phyloP scores from a whole-genome alignment of 2,797 vertebrate species.

The Bucorvus abyssinicus region DNA sequence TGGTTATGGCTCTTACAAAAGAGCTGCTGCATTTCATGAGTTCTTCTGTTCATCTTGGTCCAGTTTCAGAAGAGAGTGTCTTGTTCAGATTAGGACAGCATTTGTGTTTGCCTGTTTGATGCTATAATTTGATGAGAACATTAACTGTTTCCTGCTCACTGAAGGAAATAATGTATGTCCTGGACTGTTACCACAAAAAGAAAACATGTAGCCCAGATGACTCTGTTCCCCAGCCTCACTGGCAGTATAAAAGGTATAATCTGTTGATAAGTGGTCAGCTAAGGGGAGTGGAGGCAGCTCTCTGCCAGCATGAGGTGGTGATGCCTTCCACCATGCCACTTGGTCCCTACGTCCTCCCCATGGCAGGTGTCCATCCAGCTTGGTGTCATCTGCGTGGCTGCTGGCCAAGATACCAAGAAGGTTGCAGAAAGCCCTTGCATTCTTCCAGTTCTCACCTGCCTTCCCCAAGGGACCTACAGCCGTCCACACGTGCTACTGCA shows the following conservation, averaged over 20 bases:
- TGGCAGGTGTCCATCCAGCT: neutral
- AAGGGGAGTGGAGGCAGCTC: neutral
- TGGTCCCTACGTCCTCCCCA: neutral
- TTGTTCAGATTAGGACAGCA: neutral
- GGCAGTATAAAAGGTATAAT: neutral
- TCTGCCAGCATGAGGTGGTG: neutral
- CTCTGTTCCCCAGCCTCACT: neutral
- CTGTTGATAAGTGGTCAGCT: neutral
- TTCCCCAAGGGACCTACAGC: neutral
- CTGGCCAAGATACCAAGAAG: neutral
- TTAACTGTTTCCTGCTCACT: neutral
- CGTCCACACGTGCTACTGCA: rapidly evolving
- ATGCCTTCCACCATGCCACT: neutral
- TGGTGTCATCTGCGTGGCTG: neutral
- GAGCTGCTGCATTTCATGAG: neutral
- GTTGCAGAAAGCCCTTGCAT: neutral
- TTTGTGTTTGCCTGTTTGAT: neutral
- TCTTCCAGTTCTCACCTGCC: neutral
- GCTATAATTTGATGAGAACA: neutral
- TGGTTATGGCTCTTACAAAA: neutral
- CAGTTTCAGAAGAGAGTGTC: neutral
- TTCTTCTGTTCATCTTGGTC: conserved; percentile 36
- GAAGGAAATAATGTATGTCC: neutral
- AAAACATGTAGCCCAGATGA: neutral
- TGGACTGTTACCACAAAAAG: neutral